Evolutionary conservation across 2,797 vertebrate species (phyloP).

Genomic region (Gallinago solitaria): DNA sequence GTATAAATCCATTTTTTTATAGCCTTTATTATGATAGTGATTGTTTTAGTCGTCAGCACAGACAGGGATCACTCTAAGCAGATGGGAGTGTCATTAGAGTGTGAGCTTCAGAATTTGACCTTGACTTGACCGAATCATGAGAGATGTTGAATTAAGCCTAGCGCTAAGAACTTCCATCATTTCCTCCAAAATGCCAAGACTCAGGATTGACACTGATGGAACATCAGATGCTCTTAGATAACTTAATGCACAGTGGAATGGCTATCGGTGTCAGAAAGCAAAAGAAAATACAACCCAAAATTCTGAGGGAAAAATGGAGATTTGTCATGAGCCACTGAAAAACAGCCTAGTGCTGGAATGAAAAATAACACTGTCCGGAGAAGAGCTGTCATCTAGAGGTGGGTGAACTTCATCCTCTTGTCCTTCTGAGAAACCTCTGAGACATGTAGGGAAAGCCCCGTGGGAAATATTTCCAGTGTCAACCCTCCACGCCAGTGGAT

Average conservation of each 20-base stretch:
- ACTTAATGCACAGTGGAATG: neutral
- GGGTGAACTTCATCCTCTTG: neutral
- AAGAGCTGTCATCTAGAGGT: neutral
- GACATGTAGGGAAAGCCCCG: neutral
- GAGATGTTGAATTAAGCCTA: neutral
- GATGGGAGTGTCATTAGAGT: fast-evolving
- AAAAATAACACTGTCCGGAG: neutral
- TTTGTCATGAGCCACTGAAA: neutral
- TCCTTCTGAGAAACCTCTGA: neutral
- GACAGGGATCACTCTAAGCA: neutral
- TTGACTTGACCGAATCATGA: neutral
- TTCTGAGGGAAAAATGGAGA: neutral
- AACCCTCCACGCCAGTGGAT: neutral
- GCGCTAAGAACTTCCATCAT: neutral
- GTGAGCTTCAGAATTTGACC: neutral
- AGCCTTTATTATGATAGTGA: neutral
- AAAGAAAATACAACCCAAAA: neutral
- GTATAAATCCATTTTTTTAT: neutral
- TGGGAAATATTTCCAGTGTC: neutral
- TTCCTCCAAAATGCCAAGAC: neutral
- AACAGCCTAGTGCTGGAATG: neutral
- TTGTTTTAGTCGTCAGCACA: neutral
- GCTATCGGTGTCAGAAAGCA: neutral
- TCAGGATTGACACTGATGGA: neutral
- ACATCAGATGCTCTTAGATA: neutral